A percentile compares a stretch with the other conserved stretches of the same genome.
These are phyloP conservation scores for Harpalus rubripes DNA, from an alignment of 2,888 invertebrate species.

Conservation along the genomic window DNA sequence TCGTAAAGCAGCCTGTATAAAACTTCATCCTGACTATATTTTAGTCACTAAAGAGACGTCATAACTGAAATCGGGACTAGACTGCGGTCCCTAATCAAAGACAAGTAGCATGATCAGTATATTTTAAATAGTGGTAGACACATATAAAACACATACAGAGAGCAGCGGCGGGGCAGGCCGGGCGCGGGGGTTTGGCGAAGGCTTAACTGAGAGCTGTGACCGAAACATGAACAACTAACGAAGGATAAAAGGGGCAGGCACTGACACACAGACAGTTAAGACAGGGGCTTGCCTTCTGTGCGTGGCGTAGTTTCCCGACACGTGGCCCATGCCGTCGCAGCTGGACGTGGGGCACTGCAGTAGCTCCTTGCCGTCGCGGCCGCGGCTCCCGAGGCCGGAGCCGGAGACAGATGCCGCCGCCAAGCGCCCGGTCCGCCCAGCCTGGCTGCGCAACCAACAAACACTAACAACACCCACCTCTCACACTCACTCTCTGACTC, in stretches of 20 bases:
- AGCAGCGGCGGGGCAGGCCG: constrained; percentile 19
- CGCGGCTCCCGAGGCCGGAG: constrained; percentile 77
- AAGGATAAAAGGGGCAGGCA: constrained; percentile 6
- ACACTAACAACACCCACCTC: background rate
- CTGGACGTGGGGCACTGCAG: constrained; percentile 88
- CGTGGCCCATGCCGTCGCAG: constrained; percentile 93
- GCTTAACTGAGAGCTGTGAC: constrained; percentile 13
- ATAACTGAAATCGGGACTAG: too few species aligned
- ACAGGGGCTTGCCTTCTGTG: constrained; percentile 90
- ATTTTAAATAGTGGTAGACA: background rate
- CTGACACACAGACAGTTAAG: constrained; percentile 18
- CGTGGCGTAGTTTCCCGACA: constrained; percentile 93
- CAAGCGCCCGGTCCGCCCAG: constrained; percentile 58
- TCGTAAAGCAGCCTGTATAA: too few species aligned
- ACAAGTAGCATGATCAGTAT: too few species aligned
- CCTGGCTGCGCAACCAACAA: constrained; percentile 65
- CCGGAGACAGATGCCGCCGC: constrained; percentile 68
- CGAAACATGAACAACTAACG: constrained; percentile 14
- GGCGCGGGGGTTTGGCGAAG: background rate
- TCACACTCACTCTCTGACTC: too few species aligned
- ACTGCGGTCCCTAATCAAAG: too few species aligned
- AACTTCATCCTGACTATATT: too few species aligned
- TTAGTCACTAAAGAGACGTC: too few species aligned
- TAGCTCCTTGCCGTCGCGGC: constrained; percentile 86
- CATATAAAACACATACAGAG: constrained; percentile 14